Evolutionary conservation across 2,113 vertebrate species (phyloP), one percentile per base, ranked within the genome.

Genomic region (Colistium nudipinnis): DNA sequence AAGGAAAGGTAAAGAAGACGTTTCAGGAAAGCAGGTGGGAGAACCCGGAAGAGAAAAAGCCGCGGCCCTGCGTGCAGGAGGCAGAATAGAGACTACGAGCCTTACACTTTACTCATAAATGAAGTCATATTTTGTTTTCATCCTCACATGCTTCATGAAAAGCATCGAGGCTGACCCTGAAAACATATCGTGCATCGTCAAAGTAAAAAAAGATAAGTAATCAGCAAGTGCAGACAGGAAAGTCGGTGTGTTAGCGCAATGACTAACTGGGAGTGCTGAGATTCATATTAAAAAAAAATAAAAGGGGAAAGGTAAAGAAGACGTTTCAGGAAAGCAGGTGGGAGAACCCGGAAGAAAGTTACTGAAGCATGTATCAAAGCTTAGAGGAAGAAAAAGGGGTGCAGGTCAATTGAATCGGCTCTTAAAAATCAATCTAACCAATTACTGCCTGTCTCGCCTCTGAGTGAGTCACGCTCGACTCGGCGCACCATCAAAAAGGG

Each of bases 391-490:
- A 85, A 59, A 80, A 77, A 76, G 63, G 16, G 61, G 53, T 49
- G 65, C 39, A 54, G 85, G 83, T 87, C 84, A 87, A 87, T 85
- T 69, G 70, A 88, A 78, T 48, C 78, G 31, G 76, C 83, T 70
- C 76, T 87, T 87, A 79, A 89, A 87, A 86, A 89, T 87, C 86
- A 88, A 85, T 88, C 78, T 66, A 33, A 30, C 78, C 84, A 81
- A 90, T 87, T 86, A 86, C 82, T 82, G 86, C 85, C 87, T 41
- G 59, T 79, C 81, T 83, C 71, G 27, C 55, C 66, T 59, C 44
- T 24, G 68, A 71, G 56, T 51, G 68, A 81, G 80, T 71, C 72
- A 73, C 27, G 73, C 77, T 82, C 28, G 52, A 92, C 92, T 93
- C 87, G 77, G 89, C 80, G 76, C 84, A 53, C 69, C 80, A 74